Evolutionary conservation across 2,113 vertebrate species (phyloP), one percentile per base, ranked within the genome.

Genomic region (Gnathochromis pfefferi): DNA sequence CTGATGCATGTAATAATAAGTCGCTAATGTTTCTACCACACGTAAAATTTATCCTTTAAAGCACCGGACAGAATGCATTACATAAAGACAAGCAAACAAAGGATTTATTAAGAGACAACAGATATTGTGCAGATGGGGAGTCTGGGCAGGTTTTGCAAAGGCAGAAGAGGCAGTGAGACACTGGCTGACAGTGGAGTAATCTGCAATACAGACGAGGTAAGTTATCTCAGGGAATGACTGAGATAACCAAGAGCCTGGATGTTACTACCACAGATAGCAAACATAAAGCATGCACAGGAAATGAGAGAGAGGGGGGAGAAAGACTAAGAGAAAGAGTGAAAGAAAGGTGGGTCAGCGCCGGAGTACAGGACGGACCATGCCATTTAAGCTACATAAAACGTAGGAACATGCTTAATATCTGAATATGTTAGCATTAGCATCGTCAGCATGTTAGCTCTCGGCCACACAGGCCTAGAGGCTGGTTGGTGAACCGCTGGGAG

Each of bases 61-160:
- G 21, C 21, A 26, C 38, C 0, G 1, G n/a, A 73, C 0, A 4
- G 40, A 70, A 42, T 40, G 33, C 35, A 68, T 38, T 7, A 68
- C 35, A 40, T 21, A 14, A 38, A 21, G 38, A 68, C 35, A 68
- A n/a, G 19, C 35, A 21, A 60, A 19, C 28, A 21, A 21, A 14
- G 63, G 35, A 40, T 40, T 40, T 70, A 40, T 9, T 3, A 23
- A 40, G 31, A 40, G 12, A 6, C 35, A 5, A 40, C 35, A 70
- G n/a, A 70, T 70, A 70, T 70, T 40, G 65, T 70, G n/a, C 35
- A 23, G 3, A 2, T n/a, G 12, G 35, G 7, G 35, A 42, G 40
- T 73, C 21, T 45, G 21, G 40, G 13, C 68, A 73, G 21, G 68
- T 73, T 73, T 73, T 45, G 13, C 68, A 26, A 45, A 73, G 21